Base-by-base conservation (phyloP, 2,113 vertebrate genomes). In the Hemichromis elongatus region DNA sequence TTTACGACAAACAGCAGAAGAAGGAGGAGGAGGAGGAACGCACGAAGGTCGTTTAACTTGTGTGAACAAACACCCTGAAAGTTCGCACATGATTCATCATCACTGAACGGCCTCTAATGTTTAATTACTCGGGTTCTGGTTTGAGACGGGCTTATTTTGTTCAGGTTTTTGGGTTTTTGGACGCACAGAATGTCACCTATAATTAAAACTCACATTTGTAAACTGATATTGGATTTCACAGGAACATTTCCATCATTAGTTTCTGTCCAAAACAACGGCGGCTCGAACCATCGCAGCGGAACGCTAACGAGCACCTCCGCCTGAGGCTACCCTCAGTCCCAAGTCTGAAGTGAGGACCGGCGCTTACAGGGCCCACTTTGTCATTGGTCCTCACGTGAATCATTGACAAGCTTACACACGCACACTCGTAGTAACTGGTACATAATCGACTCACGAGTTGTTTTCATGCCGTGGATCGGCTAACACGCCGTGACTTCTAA, bases 401-500 rank as follows among this genome's bases (percentile, higher is more conserved):
- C 61, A 5, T 10, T n/a, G 19, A 47, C 9, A 42, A 52, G 7
- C 6, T n/a, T 9, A 21, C 50, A n/a, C n/a, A 42, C 18, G 18
- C 57, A 16, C 10, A 40, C 9, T 24, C 8, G 8, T 9, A 19
- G 18, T 56, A 73, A 82, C 66, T 33, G 66, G 50, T 82, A 19
- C 19, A 57, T 75, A 75, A 83, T 50, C 33, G 66, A 83, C 68
- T 35, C 52, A 3, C 9, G 3, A 16, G 53, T 19, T 55, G 61
- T 70, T 54, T 68, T 81, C 79, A 66, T 45, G 3, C 1, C 7
- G 45, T 35, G 57, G 57, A n/a, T 68, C 61, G 3, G 21, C 53
- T 66, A 78, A 87, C 63, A 59, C 80, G 30, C 63, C 42, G n/a
- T 82, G 82, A 81, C 82, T 35, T 33, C 35, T 83, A 79, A 84